These are phyloP conservation scores for Sesamia inferens DNA, from an alignment of 2,888 invertebrate genomes.

Conservation along the genomic window DNA sequence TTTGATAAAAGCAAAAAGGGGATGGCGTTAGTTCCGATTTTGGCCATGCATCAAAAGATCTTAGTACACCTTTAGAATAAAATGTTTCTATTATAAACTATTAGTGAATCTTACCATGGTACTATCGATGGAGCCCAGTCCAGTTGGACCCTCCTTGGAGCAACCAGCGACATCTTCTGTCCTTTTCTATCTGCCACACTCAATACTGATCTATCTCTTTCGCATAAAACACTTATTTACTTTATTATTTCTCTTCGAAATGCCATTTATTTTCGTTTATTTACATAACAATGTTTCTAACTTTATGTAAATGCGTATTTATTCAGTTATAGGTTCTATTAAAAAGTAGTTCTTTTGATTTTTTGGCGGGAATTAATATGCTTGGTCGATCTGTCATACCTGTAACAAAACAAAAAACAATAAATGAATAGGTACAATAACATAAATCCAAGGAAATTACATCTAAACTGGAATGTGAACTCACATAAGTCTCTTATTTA, in stretches of 20 bases:
- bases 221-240: conserved; percentile 35
- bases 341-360: conserved; percentile 22
- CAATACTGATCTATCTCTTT: conserved; percentile 35
- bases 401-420: conserved; percentile 51
- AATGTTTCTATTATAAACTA: not conserved
- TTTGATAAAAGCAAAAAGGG: not conserved
- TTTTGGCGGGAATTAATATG: conserved; percentile 38
- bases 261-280: conserved; percentile 51
- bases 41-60: not conserved
- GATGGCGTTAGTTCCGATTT: not conserved
- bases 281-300: not conserved
- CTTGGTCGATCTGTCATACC: conserved; percentile 52
- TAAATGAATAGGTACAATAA: not conserved
- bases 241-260: conserved; percentile 23
- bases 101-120: conserved; percentile 78
- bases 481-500: too few species aligned
- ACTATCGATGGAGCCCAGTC: conserved; percentile 85
- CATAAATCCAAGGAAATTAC: too few species aligned
- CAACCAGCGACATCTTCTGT: conserved; percentile 84
- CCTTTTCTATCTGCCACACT: conserved; percentile 69
- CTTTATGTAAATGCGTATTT: conserved; percentile 10
- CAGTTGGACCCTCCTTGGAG: conserved; percentile 83
- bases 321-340: conserved; percentile 31
- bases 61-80: not conserved
- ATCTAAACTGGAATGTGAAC: too few species aligned